Base-by-base conservation (phyloP, 2,888 invertebrate species). In the Drosophila longiperda region DNA sequence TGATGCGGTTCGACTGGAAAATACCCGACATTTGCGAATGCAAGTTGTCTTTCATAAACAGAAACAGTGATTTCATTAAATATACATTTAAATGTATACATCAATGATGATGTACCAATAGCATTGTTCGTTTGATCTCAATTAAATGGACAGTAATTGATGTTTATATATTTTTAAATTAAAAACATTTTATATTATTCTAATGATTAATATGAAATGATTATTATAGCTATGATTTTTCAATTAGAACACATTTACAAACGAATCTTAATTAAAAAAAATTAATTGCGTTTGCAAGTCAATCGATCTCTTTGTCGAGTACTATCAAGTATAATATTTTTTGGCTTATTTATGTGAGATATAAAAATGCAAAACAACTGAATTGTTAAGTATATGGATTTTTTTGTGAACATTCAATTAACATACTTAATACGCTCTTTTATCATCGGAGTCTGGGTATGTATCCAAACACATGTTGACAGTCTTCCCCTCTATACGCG, bases 391-490 rank as follows among this genome's bases (percentile, higher is more conserved):
- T 17, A 1, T 0, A 11, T 4, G 38, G n/a, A 54, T 38, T 38
- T 54, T 11, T 17, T 12, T n/a, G n/a, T 23, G 20, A 64, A 57
- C 33, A 55, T 48, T 29, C 29, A 23, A 54, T 32, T 36, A 38
- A 26, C 5, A n/a, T 38, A 9, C 54, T 1, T 48, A 23, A 54
- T 49, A 64, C 17, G 54, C 62, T 50, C 55, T n/a, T 53, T 40
- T 20, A 15, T 48, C 2, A 17, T 32, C 7, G 15, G 3, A 34
- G 36, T 17, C 12, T 26, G 33, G 54, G 53, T 52, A 33, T 59
- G 50, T 63, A 55, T 53, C 32, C 63, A 72, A 40, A 65, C 59
- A 62, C 59, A 52, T 74, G 50, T 70, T 62, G 52, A 9, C 49
- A 52, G 63, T 34, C 36, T 34, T 20, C 15, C n/a, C 8, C 52